Percentiles rank a stretch among this genome's conserved stretches.
Conservation (phyloP, 2,113 vertebrate genomes). For the Zosterops borbonicus region DNA sequence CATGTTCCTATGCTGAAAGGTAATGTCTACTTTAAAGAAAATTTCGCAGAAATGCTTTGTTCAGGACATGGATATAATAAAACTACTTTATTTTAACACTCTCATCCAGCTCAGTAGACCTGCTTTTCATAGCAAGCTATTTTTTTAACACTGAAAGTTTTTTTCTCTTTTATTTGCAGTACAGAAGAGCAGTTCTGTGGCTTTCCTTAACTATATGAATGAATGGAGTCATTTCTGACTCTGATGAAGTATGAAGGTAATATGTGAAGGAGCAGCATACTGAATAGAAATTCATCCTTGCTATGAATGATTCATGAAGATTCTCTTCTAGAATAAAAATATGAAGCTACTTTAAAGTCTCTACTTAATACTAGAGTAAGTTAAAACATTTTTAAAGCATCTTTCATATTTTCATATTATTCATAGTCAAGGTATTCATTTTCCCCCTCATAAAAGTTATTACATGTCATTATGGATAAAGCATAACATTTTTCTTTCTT, state of each 20-base stretch:
- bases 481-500: conserved; percentile 29
- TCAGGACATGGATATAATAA: background rate
- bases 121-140: background rate
- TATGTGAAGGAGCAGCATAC: background rate
- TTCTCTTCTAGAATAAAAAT: conserved; percentile 10
- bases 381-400: background rate
- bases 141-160: background rate
- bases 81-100: background rate
- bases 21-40: background rate
- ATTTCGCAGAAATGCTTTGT: background rate
- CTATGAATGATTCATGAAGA: conserved; percentile 25
- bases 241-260: conserved; percentile 44
- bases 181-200: background rate
- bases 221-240: conserved; percentile 23
- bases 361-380: background rate
- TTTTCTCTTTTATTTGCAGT: conserved; percentile 17
- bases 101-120: background rate
- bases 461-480: background rate
- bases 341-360: background rate
- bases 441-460: background rate
- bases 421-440: background rate
- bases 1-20: background rate
- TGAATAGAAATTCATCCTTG: conserved; percentile 21
- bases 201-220: conserved; percentile 37
- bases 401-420: background rate